These are phyloP conservation scores for Villa cingulata DNA, from an alignment of 2,888 invertebrate species.

Conservation along the genomic window DNA sequence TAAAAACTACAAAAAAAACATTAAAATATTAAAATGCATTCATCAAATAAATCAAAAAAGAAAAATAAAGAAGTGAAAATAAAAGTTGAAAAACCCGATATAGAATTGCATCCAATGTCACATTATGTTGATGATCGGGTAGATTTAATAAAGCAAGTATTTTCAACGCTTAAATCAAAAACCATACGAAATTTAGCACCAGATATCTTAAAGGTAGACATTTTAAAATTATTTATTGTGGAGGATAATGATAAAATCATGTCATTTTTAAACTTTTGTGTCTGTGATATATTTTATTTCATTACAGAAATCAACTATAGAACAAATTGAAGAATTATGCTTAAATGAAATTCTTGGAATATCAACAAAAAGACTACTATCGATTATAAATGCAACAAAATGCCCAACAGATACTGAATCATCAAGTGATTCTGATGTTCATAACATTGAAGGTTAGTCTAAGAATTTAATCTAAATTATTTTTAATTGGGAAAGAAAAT, in stretches of 20 bases:
- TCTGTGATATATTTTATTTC: constrained; percentile 4
- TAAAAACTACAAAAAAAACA: too few relatives aligned
- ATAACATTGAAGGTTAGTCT: constrained; percentile 31
- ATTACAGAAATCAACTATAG: constrained; percentile 30
- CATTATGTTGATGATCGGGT: constrained; percentile 46
- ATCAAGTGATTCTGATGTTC: constrained; percentile 32
- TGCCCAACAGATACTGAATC: constrained; percentile 36
- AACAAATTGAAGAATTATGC: constrained; percentile 45
- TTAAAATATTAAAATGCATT: background rate
- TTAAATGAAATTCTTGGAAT: constrained; percentile 48
- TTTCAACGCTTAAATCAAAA: constrained; percentile 42
- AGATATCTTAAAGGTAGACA: constrained; percentile 34
- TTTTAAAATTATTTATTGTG: background rate
- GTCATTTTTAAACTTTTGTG: too few relatives aligned
- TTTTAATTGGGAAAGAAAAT: background rate
- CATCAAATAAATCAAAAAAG: constrained; percentile 9
- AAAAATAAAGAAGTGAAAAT: constrained; percentile 14
- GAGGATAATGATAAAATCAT: too few relatives aligned
- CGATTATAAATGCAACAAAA: constrained; percentile 36
- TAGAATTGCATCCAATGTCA: constrained; percentile 40
- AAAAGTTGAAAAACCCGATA: constrained; percentile 32
- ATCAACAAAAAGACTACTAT: constrained; percentile 45
- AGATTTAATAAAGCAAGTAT: constrained; percentile 46
- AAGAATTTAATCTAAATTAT: too few relatives aligned
- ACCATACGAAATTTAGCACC: constrained; percentile 45